Evolutionary conservation across 2,113 vertebrate species (phyloP), one percentile per base, ranked within the genome.

Genomic region (Gambusia holbrooki): DNA sequence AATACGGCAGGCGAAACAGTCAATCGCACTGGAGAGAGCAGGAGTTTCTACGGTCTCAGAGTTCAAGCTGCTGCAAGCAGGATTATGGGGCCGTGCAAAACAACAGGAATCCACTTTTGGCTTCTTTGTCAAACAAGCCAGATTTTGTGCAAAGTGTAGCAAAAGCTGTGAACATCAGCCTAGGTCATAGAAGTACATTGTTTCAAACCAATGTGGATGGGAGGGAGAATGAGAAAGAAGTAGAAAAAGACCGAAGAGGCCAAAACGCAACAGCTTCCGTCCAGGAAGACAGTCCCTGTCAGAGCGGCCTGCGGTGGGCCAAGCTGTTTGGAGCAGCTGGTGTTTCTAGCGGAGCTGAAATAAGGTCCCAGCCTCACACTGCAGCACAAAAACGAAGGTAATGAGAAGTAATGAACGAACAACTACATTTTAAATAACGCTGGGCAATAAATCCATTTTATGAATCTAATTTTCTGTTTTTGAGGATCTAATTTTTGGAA

Each of bases 141-240:
- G 93, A 95, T 0, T 92, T 93, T 0, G 85, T 94, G 0, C 95
- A 96, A 60, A 94, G 92, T 0, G 94, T 95, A 12, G 93, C 93
- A 48, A 95, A 96, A 60, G 95, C 94, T 1, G 95, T 94, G 2
- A 95, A 96, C 76, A 93, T 93, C 48, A 93, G 94, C 73, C 93
- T 90, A 25, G 91, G 89, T 17, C 37, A 66, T 58, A 45, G 51
- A 35, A 79, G 84, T 1, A 62, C 10, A 33, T 85, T 83, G 84
- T 84, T 80, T 71, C 88, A 86, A 67, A 77, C 82, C 48, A 92
- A 88, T 86, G 81, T 91, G 48, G 79, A 74, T 0, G 79, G 8
- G 64, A 73, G 68, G 40, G 70, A 79, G 37, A 80, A 82, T 1
- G 83, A 86, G 45, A 82, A 27, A 61, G 94, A 84, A 77, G 86